Evolutionary conservation across 2,113 vertebrate species (phyloP).

Genomic region (Megaceryle torquata): DNA sequence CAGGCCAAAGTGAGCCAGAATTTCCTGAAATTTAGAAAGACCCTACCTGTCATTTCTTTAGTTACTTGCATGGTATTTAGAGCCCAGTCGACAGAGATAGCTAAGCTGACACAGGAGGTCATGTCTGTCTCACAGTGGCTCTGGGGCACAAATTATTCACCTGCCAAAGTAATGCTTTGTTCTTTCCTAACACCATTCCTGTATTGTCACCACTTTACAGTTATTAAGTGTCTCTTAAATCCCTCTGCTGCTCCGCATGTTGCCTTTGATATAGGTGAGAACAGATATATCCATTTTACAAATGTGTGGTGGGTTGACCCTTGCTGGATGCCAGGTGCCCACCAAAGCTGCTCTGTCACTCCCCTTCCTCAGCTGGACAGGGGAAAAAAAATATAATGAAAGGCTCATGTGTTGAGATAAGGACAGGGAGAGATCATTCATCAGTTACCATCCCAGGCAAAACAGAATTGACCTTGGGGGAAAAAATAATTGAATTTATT

Average conservation of each 20-base stretch:
- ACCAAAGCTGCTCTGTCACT: background rate
- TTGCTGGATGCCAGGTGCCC: background rate
- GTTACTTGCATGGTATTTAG: background rate
- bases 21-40: background rate
- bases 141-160: conserved; percentile 16
- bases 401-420: background rate
- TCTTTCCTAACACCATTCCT: background rate
- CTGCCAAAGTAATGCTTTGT: background rate
- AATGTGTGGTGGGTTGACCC: background rate
- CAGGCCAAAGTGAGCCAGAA: background rate
- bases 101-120: background rate
- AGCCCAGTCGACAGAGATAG: background rate
- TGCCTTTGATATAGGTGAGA: background rate
- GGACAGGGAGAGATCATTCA: background rate
- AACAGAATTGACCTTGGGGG: background rate
- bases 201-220: background rate
- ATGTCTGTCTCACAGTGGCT: background rate
- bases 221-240: conserved; percentile 14
- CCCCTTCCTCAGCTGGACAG: background rate
- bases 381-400: background rate
- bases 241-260: background rate
- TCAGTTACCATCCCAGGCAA: background rate
- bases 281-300: background rate
- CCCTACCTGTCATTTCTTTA: background rate
- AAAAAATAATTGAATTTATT: background rate